Percentiles rank a stretch among this genome's conserved stretches.
These are phyloP conservation scores for Bedellia somnulentella DNA, from an alignment of 2,888 invertebrate species.

Conservation along the genomic window DNA sequence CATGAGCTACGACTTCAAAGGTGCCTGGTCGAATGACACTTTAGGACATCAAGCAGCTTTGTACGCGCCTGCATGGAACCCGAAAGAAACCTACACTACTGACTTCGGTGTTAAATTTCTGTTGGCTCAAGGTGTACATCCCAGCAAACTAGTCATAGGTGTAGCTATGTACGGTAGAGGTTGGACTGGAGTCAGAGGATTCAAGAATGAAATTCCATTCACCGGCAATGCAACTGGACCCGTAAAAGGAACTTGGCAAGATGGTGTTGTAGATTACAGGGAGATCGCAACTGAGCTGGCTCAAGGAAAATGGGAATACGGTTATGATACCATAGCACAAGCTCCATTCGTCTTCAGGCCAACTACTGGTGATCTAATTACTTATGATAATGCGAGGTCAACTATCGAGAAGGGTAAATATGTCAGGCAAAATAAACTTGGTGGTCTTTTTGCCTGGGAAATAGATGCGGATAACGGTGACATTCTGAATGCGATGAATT, in stretches of 20 bases:
- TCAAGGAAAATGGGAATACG: slow-evolving; percentile 44
- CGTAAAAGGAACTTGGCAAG: slow-evolving; percentile 51
- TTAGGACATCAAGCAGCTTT: slow-evolving; percentile 44
- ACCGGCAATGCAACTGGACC: slow-evolving; percentile 47
- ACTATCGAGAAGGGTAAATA: slow-evolving; percentile 51
- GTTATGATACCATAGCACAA: slow-evolving; percentile 44
- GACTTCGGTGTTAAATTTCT: slow-evolving; percentile 46
- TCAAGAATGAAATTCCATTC: slow-evolving; percentile 37
- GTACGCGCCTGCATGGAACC: slow-evolving; percentile 42
- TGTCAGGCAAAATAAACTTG: slow-evolving; percentile 45
- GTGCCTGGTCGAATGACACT: slow-evolving; percentile 51
- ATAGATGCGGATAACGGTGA: slow-evolving; percentile 53
- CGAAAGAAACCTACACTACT: slow-evolving; percentile 50
- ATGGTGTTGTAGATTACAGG: slow-evolving; percentile 50
- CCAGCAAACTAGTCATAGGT: slow-evolving; percentile 46
- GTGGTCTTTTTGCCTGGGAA: slow-evolving; percentile 51
- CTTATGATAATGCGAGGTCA: slow-evolving; percentile 47
- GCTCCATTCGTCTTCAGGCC: slow-evolving; percentile 49
- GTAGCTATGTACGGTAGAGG: slow-evolving; percentile 54
- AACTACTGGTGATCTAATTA: slow-evolving; percentile 41
- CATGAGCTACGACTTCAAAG: slow-evolving; percentile 54
- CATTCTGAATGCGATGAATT: slow-evolving; percentile 48
- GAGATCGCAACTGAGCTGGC: slow-evolving; percentile 45
- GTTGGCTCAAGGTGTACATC: slow-evolving; percentile 44
- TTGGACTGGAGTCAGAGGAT: slow-evolving; percentile 45